Evolutionary conservation across 2,113 vertebrate genomes (phyloP), one percentile per base, ranked within the genome.

Genomic region (Erythrolamprus reginae): DNA sequence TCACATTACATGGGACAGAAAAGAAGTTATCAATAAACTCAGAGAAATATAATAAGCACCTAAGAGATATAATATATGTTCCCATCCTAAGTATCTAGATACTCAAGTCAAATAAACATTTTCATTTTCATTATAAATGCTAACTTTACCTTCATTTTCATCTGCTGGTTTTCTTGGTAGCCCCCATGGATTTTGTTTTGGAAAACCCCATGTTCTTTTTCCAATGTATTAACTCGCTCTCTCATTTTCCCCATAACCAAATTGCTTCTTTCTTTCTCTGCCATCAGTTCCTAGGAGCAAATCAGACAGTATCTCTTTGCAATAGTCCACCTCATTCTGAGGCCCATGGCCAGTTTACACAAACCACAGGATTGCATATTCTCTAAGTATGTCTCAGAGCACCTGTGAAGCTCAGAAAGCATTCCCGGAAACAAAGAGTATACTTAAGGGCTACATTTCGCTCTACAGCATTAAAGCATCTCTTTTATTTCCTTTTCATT

Each of bases 121-220:
- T 38, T 53, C 23, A 38, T 8, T 53, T 65, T 48, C 9, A 0
- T 10, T 92, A 84, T 0, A 52, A 10, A 9, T 82, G 0, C 5
- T 8, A 50, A 15, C 1, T 15, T 95, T 96, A 99, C 99, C 97
- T 99, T 99, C 1, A 99, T 98, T 95, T 99, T 98, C 97, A 99
- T 98, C 95, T 97, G 96, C 94, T 99, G 98, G 83, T 97, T 95
- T 89, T 99, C 98, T 38, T 99, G 98, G 95, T 97, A 99, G 96
- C 96, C 98, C 90, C 97, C 97, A 15, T 99, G 99, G 26, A 99
- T 98, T 94, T 99, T 99, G 90, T 97, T 98, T 94, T 99, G 99
- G 92, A 99, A 98, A 85, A 97, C 95, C 15, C 96, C 97, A 9
- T 98, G 95, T 70, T 99, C 99, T 87, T 99, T 99, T 94, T 99